Evolutionary conservation across 2,113 vertebrate genomes (phyloP), one percentile per base, ranked within the genome.

Genomic region (Micronycteris hirsuta): DNA sequence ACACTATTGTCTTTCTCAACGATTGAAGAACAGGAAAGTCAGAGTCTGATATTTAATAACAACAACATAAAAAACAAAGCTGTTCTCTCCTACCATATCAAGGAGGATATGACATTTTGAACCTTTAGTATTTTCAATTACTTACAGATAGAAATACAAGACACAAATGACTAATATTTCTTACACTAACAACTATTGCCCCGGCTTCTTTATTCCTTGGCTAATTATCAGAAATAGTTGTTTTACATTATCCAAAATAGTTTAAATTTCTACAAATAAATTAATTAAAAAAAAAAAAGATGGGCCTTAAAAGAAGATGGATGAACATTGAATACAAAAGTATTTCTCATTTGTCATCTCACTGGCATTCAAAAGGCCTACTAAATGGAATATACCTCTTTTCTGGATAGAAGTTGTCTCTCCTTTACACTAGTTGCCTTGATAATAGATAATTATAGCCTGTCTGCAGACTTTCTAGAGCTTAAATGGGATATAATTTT

Each of bases 381-480:
- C 15, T 13, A 61, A 56, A 45, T n/a, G n/a, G 7, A 89, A 74
- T 80, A 93, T 43, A 67, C 22, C n/a, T 91, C 22, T 43, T 56
- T 87, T 92, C 65, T 92, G 13, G n/a, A 61, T 49, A 33, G 52
- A 90, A 85, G 14, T 82, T 90, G 92, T 85, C 26, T 91, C 68
- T 76, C 11, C 28, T 88, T 93, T 84, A 70, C 8, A 88, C n/a
- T 14, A 54, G 76, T 84, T 96, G 20, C 65, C 54, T 96, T 90
- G 87, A 95, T 95, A 97, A 92, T 87, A 91, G 89, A 73, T 97
- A 77, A 97, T 94, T 93, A 93, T 31, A 94, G 33, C 11, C 70
- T 97, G 45, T 91, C 77, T 76, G 9, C 38, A 71, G 84, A 70
- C 63, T 96, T 86, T 70, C 11, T 61, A 86, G 54, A 84, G 52